Conservation (phyloP, 2,888 invertebrate genomes). For the Aporophyla lueneburgensis region DNA sequence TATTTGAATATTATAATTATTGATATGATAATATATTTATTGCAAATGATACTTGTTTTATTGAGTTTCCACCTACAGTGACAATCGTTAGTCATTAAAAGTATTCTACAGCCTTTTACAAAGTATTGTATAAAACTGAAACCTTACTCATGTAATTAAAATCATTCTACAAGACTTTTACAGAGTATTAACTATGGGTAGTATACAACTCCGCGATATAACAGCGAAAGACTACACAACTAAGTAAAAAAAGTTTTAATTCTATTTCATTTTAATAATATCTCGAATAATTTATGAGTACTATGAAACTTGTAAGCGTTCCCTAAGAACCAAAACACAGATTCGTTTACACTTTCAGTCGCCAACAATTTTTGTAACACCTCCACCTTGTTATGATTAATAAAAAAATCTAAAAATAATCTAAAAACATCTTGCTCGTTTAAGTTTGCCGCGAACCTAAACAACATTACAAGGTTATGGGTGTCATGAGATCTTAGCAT, state of each 20-base stretch:
- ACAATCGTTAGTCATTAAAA: constrained; percentile 35
- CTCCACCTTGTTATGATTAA: constrained; percentile 62
- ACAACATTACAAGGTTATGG: constrained; percentile 71
- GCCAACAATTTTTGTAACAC: constrained; percentile 68
- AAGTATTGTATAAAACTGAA: not conserved
- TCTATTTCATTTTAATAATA: constrained; percentile 47
- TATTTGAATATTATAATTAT: constrained; percentile 84
- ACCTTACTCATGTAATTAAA: constrained; percentile 15
- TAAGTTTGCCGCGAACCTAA: constrained; percentile 82
- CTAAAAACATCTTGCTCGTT: constrained; percentile 61
- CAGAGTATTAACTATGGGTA: constrained; percentile 3
- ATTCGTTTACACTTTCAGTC: constrained; percentile 65
- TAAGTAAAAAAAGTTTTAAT: constrained; percentile 8
- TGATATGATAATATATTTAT: constrained; percentile 89
- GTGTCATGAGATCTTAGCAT: constrained; percentile 65
- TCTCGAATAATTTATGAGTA: constrained; percentile 70
- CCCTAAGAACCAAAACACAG: constrained; percentile 82
- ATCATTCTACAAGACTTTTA: constrained; percentile 40
- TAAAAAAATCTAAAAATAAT: constrained; percentile 70
- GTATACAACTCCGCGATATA: not conserved
- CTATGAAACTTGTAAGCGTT: constrained; percentile 76
- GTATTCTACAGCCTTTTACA: constrained; percentile 43
- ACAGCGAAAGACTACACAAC: constrained; percentile 24
- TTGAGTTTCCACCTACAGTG: constrained; percentile 22
- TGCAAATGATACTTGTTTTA: constrained; percentile 73